Conservation (phyloP, 2,888 invertebrate genomes). For the Criorhina ranunculi region DNA sequence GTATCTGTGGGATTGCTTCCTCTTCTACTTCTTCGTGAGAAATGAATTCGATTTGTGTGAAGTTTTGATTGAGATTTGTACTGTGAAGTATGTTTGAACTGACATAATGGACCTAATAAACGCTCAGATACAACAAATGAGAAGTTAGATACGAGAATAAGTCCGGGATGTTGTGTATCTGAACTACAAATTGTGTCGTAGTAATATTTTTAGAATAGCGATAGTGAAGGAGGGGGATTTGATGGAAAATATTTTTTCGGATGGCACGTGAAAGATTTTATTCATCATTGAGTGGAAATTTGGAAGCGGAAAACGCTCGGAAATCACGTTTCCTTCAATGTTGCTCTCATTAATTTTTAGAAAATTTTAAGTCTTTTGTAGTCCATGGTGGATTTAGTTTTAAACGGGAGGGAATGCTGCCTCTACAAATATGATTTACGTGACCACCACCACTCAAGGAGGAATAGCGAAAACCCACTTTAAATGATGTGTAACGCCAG, state of each 20-base stretch:
- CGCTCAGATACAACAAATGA: conserved; percentile 37
- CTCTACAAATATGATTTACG: conserved; percentile 23
- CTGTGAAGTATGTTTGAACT: conserved; percentile 34
- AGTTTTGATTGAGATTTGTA: conserved; percentile 55
- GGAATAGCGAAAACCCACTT: neutral
- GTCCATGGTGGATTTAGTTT: conserved; percentile 30
- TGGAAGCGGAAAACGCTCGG: conserved; percentile 48
- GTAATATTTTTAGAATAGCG: conserved; percentile 53
- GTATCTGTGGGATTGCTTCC: conserved; percentile 5
- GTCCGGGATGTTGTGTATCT: conserved; percentile 7
- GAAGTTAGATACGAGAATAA: conserved; percentile 34
- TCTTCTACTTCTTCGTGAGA: neutral
- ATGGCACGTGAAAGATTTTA: conserved; percentile 52
- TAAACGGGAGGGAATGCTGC: neutral
- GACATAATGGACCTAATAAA: conserved; percentile 52
- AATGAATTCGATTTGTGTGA: conserved; percentile 48
- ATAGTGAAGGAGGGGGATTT: neutral
- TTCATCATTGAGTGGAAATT: conserved; percentile 25
- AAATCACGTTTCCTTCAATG: conserved; percentile 67
- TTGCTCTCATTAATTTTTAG: conserved; percentile 38
- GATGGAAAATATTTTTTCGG: neutral
- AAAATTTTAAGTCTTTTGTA: conserved; percentile 29
- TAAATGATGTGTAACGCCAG: neutral
- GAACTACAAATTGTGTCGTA: conserved; percentile 61
- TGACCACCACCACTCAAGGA: neutral